These are phyloP conservation scores for Drosophila algonquin DNA, from an alignment of 2,888 invertebrate genomes.

Conservation along the genomic window DNA sequence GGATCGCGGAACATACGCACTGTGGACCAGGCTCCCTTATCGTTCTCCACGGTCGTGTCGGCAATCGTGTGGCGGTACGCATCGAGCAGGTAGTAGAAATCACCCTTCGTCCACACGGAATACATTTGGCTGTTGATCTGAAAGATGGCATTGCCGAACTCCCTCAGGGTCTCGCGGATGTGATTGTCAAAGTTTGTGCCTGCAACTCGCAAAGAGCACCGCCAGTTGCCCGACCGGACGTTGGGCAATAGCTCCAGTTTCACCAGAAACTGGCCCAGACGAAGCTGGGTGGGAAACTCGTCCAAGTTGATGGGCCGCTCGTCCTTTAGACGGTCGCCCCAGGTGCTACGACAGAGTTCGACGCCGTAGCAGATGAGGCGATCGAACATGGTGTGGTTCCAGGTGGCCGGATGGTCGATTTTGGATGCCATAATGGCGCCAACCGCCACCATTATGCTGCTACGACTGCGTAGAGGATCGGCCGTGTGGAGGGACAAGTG, in stretches of 20 bases:
- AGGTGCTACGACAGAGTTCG: slow-evolving; percentile 68
- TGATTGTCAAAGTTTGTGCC: slow-evolving; percentile 52
- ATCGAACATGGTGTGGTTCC: slow-evolving; percentile 77
- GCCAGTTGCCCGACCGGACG: slow-evolving; percentile 69
- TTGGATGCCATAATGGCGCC: slow-evolving; percentile 76
- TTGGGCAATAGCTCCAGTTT: slow-evolving; percentile 56
- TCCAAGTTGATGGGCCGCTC: slow-evolving; percentile 60
- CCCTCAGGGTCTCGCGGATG: slow-evolving; percentile 45
- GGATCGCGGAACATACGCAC: slow-evolving; percentile 80
- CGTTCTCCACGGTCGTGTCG: slow-evolving; percentile 20
- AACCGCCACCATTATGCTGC: slow-evolving; percentile 75
- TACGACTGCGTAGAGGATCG: slow-evolving; percentile 66
- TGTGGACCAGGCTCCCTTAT: slow-evolving; percentile 57
- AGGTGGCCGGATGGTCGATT: slow-evolving; percentile 81
- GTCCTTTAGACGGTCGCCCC: slow-evolving; percentile 60
- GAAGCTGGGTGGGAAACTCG: slow-evolving; percentile 75
- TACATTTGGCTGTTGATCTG: slow-evolving; percentile 80
- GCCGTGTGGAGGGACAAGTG: slow-evolving; percentile 73
- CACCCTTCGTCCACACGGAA: slow-evolving; percentile 77
- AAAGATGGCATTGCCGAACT: slow-evolving; percentile 68
- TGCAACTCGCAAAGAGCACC: slow-evolving; percentile 30
- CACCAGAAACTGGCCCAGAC: slow-evolving; percentile 77
- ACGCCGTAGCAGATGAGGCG: slow-evolving; percentile 80
- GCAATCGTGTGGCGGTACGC: slow-evolving; percentile 79
- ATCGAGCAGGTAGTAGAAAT: slow-evolving; percentile 80